Base-by-base conservation (phyloP, 2,113 vertebrate genomes). In the Sakesphorus luctuosus region DNA sequence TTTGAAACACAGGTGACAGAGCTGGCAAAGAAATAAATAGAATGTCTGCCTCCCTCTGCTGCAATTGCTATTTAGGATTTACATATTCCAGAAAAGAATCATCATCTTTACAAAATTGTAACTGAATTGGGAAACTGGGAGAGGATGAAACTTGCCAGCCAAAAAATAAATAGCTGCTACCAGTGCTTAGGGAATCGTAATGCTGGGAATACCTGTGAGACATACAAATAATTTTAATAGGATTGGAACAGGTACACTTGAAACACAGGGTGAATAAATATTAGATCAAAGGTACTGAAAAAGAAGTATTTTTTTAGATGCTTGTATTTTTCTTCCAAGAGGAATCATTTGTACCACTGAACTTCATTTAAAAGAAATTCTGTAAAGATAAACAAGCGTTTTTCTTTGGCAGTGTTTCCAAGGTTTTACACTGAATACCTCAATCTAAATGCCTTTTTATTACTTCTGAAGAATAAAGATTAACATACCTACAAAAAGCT, bases 31-130 rank as follows among this genome's bases (percentile, higher is more conserved):
- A 82, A 91, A 52, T 63, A 84, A 91, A 61, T 59, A 33, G 33
- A 28, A 5, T 2, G 15, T 19, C 52, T 61, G 38, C 26, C 69
- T 52, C 4, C 11, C 10, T 17, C 23, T 31, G 6, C 11, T 0
- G 0, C 11, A 38, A 40, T 2, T 75, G 10, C 17, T 38, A 25
- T 21, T 80, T 33, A 74, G 20, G 25, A 72, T 87, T 87, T 67
- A 78, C 43, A 26, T 58, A 75, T 31, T 78, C 47, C 52, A 44
- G 56, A 55, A 82, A 9, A 56, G 56, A 90, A 73, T 16, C 28
- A 35, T 13, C 58, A 73, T 33, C 36, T 84, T 86, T 53, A 81
- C 25, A 81, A 80, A 91, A 59, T 6, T 11, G 0, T 33, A 87
- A 71, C 28, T 77, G 76, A 71, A 77, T 7, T 66, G 33, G 28